phyloP scores from a whole-genome alignment of 2,888 invertebrate genomes.

The Parelbella ahira region DNA sequence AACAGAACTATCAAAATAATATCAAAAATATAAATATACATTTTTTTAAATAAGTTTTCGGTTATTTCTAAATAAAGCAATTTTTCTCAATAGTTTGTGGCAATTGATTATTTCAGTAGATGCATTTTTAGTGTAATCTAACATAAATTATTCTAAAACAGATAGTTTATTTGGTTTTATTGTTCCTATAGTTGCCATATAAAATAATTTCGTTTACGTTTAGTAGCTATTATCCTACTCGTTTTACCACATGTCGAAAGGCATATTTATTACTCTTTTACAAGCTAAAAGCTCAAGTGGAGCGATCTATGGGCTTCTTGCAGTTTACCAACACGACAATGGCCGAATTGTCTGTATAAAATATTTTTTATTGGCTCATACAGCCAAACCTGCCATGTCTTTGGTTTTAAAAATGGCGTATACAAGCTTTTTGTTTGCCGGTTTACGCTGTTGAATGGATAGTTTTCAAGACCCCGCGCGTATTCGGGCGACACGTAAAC shows the following conservation, averaged over 20 bases:
- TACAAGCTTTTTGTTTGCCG: constrained; percentile 83
- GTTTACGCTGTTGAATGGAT: constrained; percentile 75
- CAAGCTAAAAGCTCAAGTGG: constrained; percentile 74
- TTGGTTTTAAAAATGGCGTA: constrained; percentile 83
- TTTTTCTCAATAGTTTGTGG: no score
- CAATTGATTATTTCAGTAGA: no score
- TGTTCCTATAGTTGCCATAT: constrained; percentile 44
- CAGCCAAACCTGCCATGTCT: constrained; percentile 79
- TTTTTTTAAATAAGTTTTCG: no score
- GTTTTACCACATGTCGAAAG: constrained; percentile 73
- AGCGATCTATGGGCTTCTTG: constrained; percentile 78
- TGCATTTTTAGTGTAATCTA: no score
- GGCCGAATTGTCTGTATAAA: constrained; percentile 77
- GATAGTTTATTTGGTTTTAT: constrained; percentile 9
- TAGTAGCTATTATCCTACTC: constrained; percentile 65
- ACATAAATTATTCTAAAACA: no score
- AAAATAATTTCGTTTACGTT: constrained; percentile 43
- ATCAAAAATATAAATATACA: no score
- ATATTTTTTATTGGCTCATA: constrained; percentile 80
- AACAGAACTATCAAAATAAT: no score
- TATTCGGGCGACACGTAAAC: constrained; percentile 62
- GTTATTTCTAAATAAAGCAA: no score
- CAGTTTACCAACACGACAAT: constrained; percentile 81
- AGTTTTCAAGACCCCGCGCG: constrained; percentile 64
- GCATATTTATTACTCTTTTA: constrained; percentile 77